Percentiles rank a stretch among this genome's conserved stretches.
Evolutionary conservation across 2,888 invertebrate genomes (phyloP).

Genomic region (Petrolisthes cinctipes): DNA sequence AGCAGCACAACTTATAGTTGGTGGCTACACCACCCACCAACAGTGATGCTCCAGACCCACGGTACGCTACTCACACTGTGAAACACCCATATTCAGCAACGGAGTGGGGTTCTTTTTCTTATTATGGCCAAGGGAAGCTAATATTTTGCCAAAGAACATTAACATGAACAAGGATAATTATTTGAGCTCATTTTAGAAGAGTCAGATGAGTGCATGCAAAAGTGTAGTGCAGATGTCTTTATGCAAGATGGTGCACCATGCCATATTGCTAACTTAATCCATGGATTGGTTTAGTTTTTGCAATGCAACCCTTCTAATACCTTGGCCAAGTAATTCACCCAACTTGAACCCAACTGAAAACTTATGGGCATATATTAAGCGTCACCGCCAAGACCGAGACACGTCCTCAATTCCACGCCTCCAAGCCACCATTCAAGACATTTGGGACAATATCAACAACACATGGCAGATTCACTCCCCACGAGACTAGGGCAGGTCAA

Average conservation of each 20-base stretch:
- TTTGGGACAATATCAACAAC: too few species aligned
- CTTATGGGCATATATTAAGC: too few species aligned
- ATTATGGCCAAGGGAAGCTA: background rate
- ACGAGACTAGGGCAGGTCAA: too few species aligned
- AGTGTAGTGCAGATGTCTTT: background rate
- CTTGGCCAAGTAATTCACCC: too few species aligned
- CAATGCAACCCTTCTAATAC: too few species aligned
- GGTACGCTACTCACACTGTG: background rate
- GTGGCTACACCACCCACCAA: too few species aligned
- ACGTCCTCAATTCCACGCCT: too few species aligned
- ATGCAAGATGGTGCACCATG: conserved; percentile 1
- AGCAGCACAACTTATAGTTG: too few species aligned
- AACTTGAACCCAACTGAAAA: too few species aligned
- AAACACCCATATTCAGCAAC: background rate
- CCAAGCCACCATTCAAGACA: too few species aligned
- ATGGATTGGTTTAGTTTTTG: background rate
- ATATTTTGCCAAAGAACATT: background rate
- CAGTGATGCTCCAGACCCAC: background rate
- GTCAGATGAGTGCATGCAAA: background rate
- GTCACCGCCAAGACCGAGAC: too few species aligned
- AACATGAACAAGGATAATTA: background rate
- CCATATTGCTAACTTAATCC: background rate
- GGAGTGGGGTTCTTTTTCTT: background rate
- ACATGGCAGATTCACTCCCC: too few species aligned
- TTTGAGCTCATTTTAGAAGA: background rate